These are phyloP conservation scores for Helicoverpa assulta DNA, from an alignment of 2,888 invertebrate genomes.

Conservation along the genomic window DNA sequence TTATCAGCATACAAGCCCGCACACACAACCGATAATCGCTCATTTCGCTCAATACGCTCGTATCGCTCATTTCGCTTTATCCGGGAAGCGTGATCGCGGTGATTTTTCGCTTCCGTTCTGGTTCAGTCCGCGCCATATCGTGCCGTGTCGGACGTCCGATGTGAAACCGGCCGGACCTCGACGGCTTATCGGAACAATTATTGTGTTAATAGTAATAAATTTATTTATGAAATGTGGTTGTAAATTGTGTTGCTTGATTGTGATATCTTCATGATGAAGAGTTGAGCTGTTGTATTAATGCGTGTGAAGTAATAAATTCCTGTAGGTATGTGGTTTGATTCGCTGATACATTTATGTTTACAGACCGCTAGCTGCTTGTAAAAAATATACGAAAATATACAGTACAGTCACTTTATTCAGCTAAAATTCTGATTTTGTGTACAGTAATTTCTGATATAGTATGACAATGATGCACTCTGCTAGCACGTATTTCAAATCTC, in stretches of 20 bases:
- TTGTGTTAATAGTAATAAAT: slow-evolving; percentile 27
- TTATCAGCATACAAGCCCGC: slow-evolving; percentile 16
- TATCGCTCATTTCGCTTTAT: slow-evolving; percentile 44
- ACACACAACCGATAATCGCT: slow-evolving; percentile 30
- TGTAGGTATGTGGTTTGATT: too few species aligned
- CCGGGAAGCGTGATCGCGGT: slow-evolving; percentile 50
- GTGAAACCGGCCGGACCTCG: slow-evolving; percentile 29
- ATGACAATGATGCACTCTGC: too few species aligned
- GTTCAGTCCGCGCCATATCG: slow-evolving; percentile 37
- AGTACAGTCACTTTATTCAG: too few species aligned
- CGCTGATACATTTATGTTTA: too few species aligned
- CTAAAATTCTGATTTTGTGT: too few species aligned
- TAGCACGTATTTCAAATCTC: too few species aligned
- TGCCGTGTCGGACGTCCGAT: slow-evolving; percentile 55
- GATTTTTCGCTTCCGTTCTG: slow-evolving; percentile 57
- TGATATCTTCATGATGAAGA: slow-evolving; percentile 22
- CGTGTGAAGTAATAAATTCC: too few species aligned
- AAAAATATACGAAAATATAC: too few species aligned
- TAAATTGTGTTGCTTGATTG: slow-evolving; percentile 23
- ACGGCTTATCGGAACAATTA: slow-evolving; percentile 51
- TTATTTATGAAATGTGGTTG: slow-evolving; percentile 32
- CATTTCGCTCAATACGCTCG: slow-evolving; percentile 9
- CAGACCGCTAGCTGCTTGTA: too few species aligned
- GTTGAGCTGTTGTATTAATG: background rate
- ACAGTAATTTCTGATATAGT: too few species aligned